Percentiles rank a stretch among this genome's conserved stretches.
These are phyloP conservation scores for Eulemur albifrons DNA, from an alignment of 2,797 vertebrate species.

Conservation along the genomic window DNA sequence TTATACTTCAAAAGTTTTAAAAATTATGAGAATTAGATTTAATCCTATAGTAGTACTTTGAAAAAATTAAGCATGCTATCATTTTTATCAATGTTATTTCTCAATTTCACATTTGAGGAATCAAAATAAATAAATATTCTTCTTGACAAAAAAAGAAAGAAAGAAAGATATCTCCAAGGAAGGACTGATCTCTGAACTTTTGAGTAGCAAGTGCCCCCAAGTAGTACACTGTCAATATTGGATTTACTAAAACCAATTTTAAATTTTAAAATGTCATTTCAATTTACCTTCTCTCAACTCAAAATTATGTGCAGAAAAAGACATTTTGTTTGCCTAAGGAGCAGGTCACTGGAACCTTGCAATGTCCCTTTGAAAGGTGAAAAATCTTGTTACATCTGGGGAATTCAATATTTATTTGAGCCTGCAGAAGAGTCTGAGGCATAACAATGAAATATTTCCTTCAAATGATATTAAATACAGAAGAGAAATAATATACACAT, in stretches of 20 bases:
- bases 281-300: conserved; percentile 50
- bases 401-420: conserved; percentile 55
- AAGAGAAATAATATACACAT: neutral
- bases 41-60: neutral
- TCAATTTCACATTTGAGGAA: neutral
- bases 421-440: neutral
- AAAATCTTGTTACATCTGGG: conserved; percentile 50
- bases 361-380: conserved; percentile 37
- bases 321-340: conserved; percentile 50
- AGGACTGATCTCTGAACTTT: conserved; percentile 1
- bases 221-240: neutral
- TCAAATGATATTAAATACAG: conserved; percentile 31
- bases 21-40: neutral
- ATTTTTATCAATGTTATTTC: neutral
- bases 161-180: neutral
- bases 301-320: conserved; percentile 66
- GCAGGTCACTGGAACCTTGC: neutral
- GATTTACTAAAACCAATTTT: conserved; percentile 63
- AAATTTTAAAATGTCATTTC: conserved; percentile 69
- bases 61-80: neutral
- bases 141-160: neutral
- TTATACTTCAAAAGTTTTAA: neutral
- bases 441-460: conserved; percentile 48
- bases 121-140: neutral
- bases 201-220: neutral